Conservation (phyloP, 2,888 invertebrate species). For the Caenorhabditis uteleia region DNA sequence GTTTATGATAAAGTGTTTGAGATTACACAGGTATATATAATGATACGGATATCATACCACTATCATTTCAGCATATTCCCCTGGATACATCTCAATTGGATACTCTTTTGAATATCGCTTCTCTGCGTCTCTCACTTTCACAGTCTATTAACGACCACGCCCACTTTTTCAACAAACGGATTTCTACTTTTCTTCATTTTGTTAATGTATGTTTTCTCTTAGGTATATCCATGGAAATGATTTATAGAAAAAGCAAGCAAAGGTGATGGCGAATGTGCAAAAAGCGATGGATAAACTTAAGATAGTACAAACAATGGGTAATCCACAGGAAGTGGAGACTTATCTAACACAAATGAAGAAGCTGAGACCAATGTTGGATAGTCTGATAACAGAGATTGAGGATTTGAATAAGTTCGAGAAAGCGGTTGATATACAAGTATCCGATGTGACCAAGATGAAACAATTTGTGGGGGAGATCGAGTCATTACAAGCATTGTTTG, state of each 20-base stretch:
- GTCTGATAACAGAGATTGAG: conserved; percentile 49
- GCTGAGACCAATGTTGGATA: conserved; percentile 49
- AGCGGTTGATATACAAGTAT: conserved; percentile 49
- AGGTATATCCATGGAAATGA: conserved; percentile 2
- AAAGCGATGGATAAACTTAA: conserved; percentile 49
- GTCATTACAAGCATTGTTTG: conserved; percentile 51
- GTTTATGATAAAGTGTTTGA: conserved; percentile 58
- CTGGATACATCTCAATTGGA: conserved; percentile 49
- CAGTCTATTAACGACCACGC: conserved; percentile 46
- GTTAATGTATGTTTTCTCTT: conserved; percentile 35
- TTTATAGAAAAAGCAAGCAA: conserved; percentile 48
- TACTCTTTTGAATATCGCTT: conserved; percentile 41
- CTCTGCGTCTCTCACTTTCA: conserved; percentile 41
- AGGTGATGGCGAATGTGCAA: conserved; percentile 41
- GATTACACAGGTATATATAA: conserved; percentile 48
- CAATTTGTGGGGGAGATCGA: conserved; percentile 50
- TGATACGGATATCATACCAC: neutral
- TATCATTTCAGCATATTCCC: conserved; percentile 35
- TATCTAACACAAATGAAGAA: conserved; percentile 44
- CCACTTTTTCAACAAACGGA: conserved; percentile 48
- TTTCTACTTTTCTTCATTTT: conserved; percentile 43
- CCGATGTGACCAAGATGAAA: conserved; percentile 53
- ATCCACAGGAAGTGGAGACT: conserved; percentile 41
- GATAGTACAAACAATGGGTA: conserved; percentile 48
- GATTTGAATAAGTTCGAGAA: conserved; percentile 58